Base-by-base conservation (phyloP, 2,797 vertebrate genomes). In the Schizothorax lantsangensis region DNA sequence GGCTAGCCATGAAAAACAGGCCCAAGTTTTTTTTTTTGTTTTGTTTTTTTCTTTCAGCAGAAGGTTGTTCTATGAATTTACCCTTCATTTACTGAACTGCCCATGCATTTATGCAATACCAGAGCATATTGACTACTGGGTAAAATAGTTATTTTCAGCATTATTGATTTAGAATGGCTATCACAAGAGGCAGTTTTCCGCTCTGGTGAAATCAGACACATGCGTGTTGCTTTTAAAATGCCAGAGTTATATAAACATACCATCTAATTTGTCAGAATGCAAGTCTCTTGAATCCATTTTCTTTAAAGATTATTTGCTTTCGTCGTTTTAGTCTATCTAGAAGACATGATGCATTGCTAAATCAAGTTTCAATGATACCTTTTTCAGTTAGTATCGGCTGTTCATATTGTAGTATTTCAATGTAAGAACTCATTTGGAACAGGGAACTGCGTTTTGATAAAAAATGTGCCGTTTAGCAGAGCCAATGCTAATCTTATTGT, bases 1-100 rank as follows among this genome's bases (percentile, higher is more conserved):
- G n/a, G 26, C 78, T 77, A 30, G 89, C 90, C 62, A 89, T 88
- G 82, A 86, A 91, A 92, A 89, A 72, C 82, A 89, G 80, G 43
- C 85, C 80, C 75, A 26, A 68, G 30, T 23, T 43, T 87, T 75
- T 79, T 64, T 72, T 30, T 52, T 72, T 30, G 33, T 54, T 6
- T 47, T 26, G 43, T 3, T 43, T 49, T 45, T 62, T 62, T 12
- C 11, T 75, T 23, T 88, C 68, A 86, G 87, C 62, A 87, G 84
- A 79, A 85, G 79, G 59, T 88, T 88, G 85, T 87, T 81, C 83
- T 90, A 72, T 86, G 54, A 90, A 69, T 88, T 86, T 87, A 89
- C 79, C 85, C 79, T 75, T 90, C 88, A 84, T 90, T 89, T 90
- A 87, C 86, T 52, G 83, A 88, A 84, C 38, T 86, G 85, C 84